Base-by-base conservation (phyloP, 2,113 vertebrate species). In the Taurulus bubalis region DNA sequence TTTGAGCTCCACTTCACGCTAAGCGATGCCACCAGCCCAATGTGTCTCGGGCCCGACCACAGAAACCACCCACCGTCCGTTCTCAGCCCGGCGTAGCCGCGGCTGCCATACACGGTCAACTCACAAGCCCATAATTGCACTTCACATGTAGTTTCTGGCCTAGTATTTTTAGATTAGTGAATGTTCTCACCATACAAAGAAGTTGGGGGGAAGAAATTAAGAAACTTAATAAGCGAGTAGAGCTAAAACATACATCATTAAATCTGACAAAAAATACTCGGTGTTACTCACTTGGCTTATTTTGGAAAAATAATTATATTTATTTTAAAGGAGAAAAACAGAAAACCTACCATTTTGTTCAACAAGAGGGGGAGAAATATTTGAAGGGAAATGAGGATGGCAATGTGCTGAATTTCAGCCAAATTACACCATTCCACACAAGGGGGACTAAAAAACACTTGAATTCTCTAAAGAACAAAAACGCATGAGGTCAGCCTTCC, bases 71-170 rank as follows among this genome's bases (percentile, higher is more conserved):
- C 91, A 90, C 90, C 65, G 89, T 82, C 86, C 76, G 72, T 88
- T 89, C 90, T 93, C 89, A 91, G 87, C 83, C 62, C 81, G n/a
- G 88, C 66, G n/a, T 62, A 77, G 84, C 88, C 75, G 20, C 80
- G 65, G 83, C 87, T 85, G 86, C 91, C 90, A 86, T 86, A 79
- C 84, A 89, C 70, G 70, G 82, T 93, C 88, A 89, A 80, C 89
- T 90, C 91, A 83, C 81, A 82, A 94, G 87, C 88, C 93, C 93
- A 92, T 94, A 94, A 95, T 95, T 95, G 92, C 87, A 89, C 89
- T 93, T 92, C 81, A 58, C 89, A 73, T 85, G 81, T 86, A 89
- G 74, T 89, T 90, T 87, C 69, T 87, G 58, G 74, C 79, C 72
- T 55, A 64, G 70, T 94, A 94, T 94, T 95, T 95, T 94, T 95